Conservation (phyloP, 2,113 vertebrate species). For the Corythornis madagascariensis region DNA sequence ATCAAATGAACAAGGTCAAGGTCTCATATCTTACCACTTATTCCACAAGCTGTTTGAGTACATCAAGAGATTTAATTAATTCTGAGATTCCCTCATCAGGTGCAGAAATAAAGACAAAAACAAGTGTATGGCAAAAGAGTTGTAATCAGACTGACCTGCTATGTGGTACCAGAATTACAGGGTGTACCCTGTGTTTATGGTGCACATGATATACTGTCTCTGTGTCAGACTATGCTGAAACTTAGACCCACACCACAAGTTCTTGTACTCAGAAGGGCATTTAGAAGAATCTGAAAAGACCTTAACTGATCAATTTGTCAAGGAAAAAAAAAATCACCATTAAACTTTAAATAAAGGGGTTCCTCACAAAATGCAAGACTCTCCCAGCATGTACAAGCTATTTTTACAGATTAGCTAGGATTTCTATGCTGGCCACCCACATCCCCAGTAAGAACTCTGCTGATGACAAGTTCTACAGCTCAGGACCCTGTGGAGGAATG, state of each 20-base stretch:
- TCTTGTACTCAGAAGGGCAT: not conserved
- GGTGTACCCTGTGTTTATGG: not conserved
- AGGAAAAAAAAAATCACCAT: not conserved
- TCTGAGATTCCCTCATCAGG: slow-evolving; percentile 59
- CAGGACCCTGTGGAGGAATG: not conserved
- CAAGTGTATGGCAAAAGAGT: slow-evolving; percentile 47
- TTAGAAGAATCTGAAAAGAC: not conserved
- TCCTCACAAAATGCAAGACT: not conserved
- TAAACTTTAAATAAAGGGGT: not conserved
- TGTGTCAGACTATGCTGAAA: not conserved
- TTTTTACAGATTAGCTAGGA: not conserved
- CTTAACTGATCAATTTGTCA: not conserved
- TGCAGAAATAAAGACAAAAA: slow-evolving; percentile 52
- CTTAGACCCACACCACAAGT: not conserved
- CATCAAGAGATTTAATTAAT: slow-evolving; percentile 76
- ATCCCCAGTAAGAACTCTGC: not conserved
- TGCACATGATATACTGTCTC: not conserved
- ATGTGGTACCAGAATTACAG: slow-evolving; percentile 8
- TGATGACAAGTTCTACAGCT: not conserved
- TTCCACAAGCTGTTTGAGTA: slow-evolving; percentile 61
- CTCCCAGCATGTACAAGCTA: not conserved
- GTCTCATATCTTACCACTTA: slow-evolving; percentile 68
- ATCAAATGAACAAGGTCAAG: slow-evolving; percentile 73
- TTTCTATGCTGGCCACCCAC: not conserved
- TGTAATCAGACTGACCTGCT: slow-evolving; percentile 55